Evolutionary conservation across 2,888 invertebrate genomes (phyloP), one percentile per base, ranked within the genome.

Genomic region (Pseudococcus jackbeardsleyi): DNA sequence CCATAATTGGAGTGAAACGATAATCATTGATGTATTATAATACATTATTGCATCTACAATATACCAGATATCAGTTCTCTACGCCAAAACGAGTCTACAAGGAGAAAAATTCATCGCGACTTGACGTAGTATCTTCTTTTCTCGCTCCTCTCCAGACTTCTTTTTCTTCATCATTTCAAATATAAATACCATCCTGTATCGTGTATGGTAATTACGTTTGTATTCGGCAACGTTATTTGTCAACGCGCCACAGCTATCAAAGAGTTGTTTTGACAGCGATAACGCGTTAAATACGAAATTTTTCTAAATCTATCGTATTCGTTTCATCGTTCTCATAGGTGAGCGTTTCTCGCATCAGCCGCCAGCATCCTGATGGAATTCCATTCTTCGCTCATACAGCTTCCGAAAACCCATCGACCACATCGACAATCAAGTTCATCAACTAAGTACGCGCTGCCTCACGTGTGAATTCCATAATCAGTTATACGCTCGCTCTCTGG

Each of bases 1-100:
- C 77, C 39, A 77, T 77, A 77, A 39, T 77, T 77, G 77, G 77
- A 77, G 77, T 77, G 77, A 77, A 77, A 77, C 77, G 77, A 77
- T 77, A 77, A 77, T 77, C 77, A 39, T 77, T 77, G 77, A 26
- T 77, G 77, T 64, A 77, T 77, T 77, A 77, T 77, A 33, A 64
- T 50, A 50, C 64, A 64, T 22, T 19, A 64, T 22, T 19, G 50
- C 50, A 33, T 50, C 12, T 50, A 50, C 15, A 50, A 8, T 46
- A 8, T 5, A 1, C 46, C 2, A 12, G 4, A 8, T 19, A 64
- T 64, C 7, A 64, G 50, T 5, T 50, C 12, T 50, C 15, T 64
- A 64, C 64, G 64, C 64, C 64, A 64, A 64, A 64, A 64, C 64
- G 19, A 22, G 64, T 19, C 64, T 19, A 50, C 15, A 19, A 64